These are phyloP conservation scores for Holothuria scabra DNA, from an alignment of 53 echinoderm and acorn worm genomes.

Conservation along the genomic window DNA sequence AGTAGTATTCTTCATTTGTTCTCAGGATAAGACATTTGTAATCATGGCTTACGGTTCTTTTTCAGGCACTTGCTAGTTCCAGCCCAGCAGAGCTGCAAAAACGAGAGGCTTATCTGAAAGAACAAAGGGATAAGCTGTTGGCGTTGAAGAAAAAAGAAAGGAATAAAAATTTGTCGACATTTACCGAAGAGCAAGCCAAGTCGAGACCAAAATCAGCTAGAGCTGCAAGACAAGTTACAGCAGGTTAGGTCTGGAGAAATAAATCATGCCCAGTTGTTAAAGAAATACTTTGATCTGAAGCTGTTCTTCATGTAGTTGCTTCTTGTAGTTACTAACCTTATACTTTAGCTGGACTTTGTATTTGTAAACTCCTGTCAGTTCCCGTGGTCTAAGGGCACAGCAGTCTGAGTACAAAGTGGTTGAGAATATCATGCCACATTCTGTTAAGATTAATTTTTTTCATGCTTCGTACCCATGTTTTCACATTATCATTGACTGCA, in stretches of 20 bases:
- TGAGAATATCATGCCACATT: too few species aligned
- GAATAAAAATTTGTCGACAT: constrained; percentile 74
- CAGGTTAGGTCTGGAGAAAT: constrained; percentile 54
- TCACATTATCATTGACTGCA: too few species aligned
- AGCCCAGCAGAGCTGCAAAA: constrained; percentile 78
- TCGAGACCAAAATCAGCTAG: constrained; percentile 90
- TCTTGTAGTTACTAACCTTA: too few species aligned
- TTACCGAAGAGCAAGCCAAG: constrained; percentile 58
- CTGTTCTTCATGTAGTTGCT: too few species aligned
- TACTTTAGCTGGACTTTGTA: too few species aligned
- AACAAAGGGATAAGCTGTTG: constrained; percentile 83
- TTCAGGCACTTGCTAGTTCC: constrained; percentile 60
- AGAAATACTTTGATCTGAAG: too few species aligned
- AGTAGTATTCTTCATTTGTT: neutral
- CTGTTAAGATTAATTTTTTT: too few species aligned
- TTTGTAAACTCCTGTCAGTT: too few species aligned
- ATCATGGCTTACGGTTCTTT: neutral
- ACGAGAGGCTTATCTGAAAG: constrained; percentile 87
- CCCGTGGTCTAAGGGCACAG: too few species aligned
- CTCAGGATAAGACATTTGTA: neutral
- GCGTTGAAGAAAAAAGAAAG: constrained; percentile 89
- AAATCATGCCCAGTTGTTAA: too few species aligned
- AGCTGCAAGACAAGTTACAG: constrained; percentile 79
- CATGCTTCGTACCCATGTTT: too few species aligned
- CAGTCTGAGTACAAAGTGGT: too few species aligned